Evolutionary conservation across 1,140 invertebrate genomes (phyloP).

Genomic region (Penaeus indicus): DNA sequence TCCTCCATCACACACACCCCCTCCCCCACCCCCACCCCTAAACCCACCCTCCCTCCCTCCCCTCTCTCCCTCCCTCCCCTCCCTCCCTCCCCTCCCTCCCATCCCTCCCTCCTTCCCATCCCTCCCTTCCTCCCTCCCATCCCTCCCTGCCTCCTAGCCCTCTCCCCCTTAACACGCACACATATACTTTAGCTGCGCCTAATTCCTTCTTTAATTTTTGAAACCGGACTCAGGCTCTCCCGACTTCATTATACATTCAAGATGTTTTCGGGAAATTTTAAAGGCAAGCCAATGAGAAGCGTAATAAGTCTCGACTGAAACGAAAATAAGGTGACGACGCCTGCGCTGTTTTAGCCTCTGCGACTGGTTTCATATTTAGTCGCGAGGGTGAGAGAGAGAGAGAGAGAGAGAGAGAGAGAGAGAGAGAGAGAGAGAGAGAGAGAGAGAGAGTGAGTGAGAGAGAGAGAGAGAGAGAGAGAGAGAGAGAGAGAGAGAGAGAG

Average conservation of each 20-base stretch:
- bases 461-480: no score
- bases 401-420: no score
- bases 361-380: neutral
- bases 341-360: conserved; percentile 3
- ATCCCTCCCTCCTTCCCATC: neutral
- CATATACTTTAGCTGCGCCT: neutral
- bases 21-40: neutral
- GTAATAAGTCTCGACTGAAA: conserved; percentile 4
- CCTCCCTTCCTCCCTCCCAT: neutral
- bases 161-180: neutral
- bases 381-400: neutral
- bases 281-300: conserved; percentile 28
- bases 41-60: neutral
- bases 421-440: no score
- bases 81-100: neutral
- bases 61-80: neutral
- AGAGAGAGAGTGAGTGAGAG: no score
- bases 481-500: neutral
- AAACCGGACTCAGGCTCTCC: conserved; percentile 9
- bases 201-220: conserved; percentile 45
- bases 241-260: conserved; percentile 59
- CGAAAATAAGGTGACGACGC: conserved; percentile 16
- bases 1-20: neutral
- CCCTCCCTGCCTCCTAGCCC: neutral
- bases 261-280: conserved; percentile 56